Conservation (phyloP, 2,888 invertebrate species). For the Nemapogon koenigi region DNA sequence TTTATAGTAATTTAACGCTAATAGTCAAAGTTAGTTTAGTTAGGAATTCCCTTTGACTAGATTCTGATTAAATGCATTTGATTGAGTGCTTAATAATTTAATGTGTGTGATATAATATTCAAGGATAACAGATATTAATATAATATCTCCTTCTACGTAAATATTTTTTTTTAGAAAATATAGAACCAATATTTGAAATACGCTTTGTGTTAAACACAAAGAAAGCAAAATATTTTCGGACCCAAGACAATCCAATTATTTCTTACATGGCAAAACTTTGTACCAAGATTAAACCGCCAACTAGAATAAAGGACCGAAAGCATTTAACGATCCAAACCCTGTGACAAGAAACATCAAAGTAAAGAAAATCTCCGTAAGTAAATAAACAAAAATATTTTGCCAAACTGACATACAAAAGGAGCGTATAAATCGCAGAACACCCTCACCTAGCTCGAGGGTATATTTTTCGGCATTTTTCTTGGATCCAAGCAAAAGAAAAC, state of each 20-base stretch:
- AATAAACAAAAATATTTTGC: slow-evolving; percentile 54
- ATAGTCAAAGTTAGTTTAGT: too few relatives aligned
- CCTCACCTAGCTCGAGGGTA: slow-evolving; percentile 47
- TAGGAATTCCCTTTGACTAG: too few relatives aligned
- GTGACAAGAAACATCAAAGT: slow-evolving; percentile 54
- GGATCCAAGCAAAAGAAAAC: slow-evolving; percentile 38
- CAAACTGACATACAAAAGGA: slow-evolving; percentile 45
- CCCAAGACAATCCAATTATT: not conserved
- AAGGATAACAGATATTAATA: too few relatives aligned
- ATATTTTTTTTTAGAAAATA: too few relatives aligned
- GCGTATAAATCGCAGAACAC: slow-evolving; percentile 49
- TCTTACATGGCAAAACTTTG: not conserved
- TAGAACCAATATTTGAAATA: too few relatives aligned
- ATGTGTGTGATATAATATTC: too few relatives aligned
- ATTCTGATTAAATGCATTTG: too few relatives aligned
- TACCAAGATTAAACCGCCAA: slow-evolving; percentile 5
- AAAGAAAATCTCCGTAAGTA: slow-evolving; percentile 50
- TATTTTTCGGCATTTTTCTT: slow-evolving; percentile 41
- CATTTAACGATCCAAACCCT: slow-evolving; percentile 17
- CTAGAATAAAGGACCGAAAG: slow-evolving; percentile 9
- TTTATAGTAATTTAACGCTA: too few relatives aligned
- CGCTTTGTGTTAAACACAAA: too few relatives aligned
- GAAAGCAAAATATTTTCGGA: too few relatives aligned
- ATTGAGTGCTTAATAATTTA: too few relatives aligned
- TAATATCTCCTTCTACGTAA: too few relatives aligned